Evolutionary conservation across 1,140 invertebrate genomes (phyloP).

Genomic region (Diabrotica undecimpunctata): DNA sequence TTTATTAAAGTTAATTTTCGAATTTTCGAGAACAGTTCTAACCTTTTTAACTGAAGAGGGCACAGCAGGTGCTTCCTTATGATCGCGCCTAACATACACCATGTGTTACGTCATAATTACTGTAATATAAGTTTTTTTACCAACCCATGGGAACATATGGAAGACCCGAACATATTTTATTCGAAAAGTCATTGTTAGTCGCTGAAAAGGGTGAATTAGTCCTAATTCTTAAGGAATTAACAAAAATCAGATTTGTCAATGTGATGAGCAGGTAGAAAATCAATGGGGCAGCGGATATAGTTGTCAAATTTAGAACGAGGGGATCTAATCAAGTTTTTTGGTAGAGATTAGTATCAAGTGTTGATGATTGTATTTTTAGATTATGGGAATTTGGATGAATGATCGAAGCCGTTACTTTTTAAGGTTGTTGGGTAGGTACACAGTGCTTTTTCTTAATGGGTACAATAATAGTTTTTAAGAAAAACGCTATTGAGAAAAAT

Average conservation of each 20-base stretch:
- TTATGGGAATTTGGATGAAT: not conserved
- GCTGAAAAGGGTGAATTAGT: slow-evolving; percentile 37
- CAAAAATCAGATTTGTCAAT: slow-evolving; percentile 35
- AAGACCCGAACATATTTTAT: slow-evolving; percentile 22
- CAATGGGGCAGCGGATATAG: slow-evolving; percentile 30
- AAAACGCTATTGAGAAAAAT: too few species aligned
- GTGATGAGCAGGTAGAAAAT: slow-evolving; percentile 35
- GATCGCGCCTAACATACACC: slow-evolving; percentile 32
- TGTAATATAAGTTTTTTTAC: slow-evolving; percentile 38
- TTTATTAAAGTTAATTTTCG: not conserved
- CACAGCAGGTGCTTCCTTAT: slow-evolving; percentile 30
- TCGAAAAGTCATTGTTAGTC: slow-evolving; percentile 4
- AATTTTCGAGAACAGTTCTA: slow-evolving; percentile 3
- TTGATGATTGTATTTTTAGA: slow-evolving; percentile 7
- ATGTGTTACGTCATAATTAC: slow-evolving; percentile 42
- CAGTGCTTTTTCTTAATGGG: too few species aligned
- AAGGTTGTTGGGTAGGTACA: too few species aligned
- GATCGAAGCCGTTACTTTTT: too few species aligned
- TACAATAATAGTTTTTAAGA: too few species aligned
- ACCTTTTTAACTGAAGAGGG: slow-evolving; percentile 13
- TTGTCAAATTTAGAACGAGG: slow-evolving; percentile 22
- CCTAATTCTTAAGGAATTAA: slow-evolving; percentile 22
- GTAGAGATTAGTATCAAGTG: slow-evolving; percentile 2
- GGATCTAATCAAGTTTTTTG: slow-evolving; percentile 8
- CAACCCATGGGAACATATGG: slow-evolving; percentile 35